A percentile compares a stretch with the other conserved stretches of the same genome.
Conservation (phyloP, 2,797 vertebrate genomes). For the Phrynocephalus vlangalii region DNA sequence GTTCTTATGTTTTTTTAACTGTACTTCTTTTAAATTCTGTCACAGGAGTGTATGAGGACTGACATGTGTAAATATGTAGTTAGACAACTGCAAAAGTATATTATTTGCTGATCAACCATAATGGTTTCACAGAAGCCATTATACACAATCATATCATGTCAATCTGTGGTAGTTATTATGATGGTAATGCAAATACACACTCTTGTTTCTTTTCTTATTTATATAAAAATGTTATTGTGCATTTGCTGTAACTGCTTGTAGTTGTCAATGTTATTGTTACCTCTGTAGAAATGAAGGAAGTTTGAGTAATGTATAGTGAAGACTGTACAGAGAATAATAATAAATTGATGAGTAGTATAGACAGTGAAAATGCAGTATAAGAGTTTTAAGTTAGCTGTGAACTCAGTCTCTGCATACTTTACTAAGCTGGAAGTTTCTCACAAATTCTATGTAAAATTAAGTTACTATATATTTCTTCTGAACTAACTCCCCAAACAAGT, state of each 20-base stretch:
- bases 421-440: not conserved
- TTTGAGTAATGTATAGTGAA: constrained; percentile 63
- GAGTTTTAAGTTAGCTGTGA: not conserved
- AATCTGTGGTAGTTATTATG: constrained; percentile 75
- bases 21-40: constrained; percentile 79
- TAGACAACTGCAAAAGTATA: constrained; percentile 81
- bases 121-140: constrained; percentile 77
- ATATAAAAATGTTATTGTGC: constrained; percentile 69
- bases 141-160: constrained; percentile 80
- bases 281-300: constrained; percentile 61
- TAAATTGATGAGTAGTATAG: not conserved
- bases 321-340: not conserved
- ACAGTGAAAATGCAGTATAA: not conserved
- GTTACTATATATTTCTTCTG: not conserved
- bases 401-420: not conserved
- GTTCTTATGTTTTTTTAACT: constrained; percentile 65
- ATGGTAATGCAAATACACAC: constrained; percentile 79
- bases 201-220: constrained; percentile 52
- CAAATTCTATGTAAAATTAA: not conserved
- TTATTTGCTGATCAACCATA: constrained; percentile 82
- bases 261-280: constrained; percentile 74
- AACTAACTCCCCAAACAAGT: not conserved
- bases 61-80: constrained; percentile 83
- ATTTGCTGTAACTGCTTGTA: constrained; percentile 72
- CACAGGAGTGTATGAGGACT: constrained; percentile 74